These are phyloP conservation scores for Drosophila pseudoobscura DNA, from an alignment of 1,140 invertebrate species.

Conservation along the genomic window DNA sequence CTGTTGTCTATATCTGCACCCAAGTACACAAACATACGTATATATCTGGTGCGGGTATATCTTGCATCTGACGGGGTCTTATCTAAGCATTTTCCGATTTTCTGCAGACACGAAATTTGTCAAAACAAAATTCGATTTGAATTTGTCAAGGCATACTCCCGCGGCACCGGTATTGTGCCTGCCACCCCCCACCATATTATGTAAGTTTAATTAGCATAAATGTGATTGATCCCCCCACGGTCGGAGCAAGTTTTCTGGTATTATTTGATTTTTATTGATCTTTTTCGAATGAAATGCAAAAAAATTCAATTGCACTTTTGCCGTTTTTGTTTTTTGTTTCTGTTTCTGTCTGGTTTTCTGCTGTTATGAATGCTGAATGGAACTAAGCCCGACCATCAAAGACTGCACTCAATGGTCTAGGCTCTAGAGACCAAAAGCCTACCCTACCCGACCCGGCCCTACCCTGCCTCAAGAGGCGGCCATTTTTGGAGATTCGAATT, in stretches of 20 bases:
- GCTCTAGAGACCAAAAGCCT: constrained; percentile 49
- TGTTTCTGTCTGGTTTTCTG: constrained; percentile 16
- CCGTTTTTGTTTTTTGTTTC: constrained; percentile 33
- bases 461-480: constrained; percentile 41
- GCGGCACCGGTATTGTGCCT: not conserved
- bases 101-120: constrained; percentile 43
- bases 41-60: constrained; percentile 1
- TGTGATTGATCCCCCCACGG: constrained; percentile 75
- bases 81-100: constrained; percentile 71
- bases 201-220: constrained; percentile 79
- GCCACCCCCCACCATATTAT: constrained; percentile 47
- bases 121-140: constrained; percentile 73
- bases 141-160: constrained; percentile 63
- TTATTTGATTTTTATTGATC: constrained; percentile 80
- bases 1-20: constrained; percentile 24
- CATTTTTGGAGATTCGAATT: no score
- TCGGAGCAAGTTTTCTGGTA: constrained; percentile 70
- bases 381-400: constrained; percentile 6
- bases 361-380: constrained; percentile 67
- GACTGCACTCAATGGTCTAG: constrained; percentile 52
- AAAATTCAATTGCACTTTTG: constrained; percentile 75
- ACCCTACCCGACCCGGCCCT: constrained; percentile 64
- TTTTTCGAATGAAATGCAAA: constrained; percentile 72
- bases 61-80: constrained; percentile 30
- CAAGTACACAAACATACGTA: constrained; percentile 10